Evolutionary conservation across 2,113 vertebrate genomes (phyloP).

Genomic region (Phaethon lepturus): DNA sequence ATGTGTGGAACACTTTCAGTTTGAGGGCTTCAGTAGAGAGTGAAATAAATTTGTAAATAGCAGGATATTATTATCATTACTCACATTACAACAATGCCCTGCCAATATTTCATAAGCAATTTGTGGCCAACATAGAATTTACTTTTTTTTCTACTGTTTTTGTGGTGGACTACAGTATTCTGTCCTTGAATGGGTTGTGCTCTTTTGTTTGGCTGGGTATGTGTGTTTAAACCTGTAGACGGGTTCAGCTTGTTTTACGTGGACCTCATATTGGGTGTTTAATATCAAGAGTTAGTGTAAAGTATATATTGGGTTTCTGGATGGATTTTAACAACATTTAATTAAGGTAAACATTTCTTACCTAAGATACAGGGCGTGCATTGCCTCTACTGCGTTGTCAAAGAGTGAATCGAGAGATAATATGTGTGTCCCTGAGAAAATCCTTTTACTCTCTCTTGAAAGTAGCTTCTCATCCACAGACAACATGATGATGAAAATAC

Average conservation of each 20-base stretch:
- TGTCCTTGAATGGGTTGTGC: background rate
- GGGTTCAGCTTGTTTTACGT: background rate
- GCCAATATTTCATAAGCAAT: background rate
- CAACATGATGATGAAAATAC: background rate
- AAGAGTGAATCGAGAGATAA: background rate
- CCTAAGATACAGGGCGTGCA: fast-evolving
- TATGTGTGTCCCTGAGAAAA: background rate
- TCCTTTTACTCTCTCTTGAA: background rate
- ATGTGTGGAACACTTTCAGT: background rate
- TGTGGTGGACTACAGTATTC: background rate
- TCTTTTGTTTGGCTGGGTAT: background rate
- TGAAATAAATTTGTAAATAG: background rate
- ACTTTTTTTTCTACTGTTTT: background rate
- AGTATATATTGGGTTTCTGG: background rate
- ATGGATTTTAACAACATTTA: background rate
- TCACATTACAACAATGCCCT: background rate
- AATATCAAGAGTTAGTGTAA: background rate
- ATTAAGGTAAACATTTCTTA: background rate
- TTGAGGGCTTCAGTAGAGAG: background rate
- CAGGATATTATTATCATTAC: fast-evolving
- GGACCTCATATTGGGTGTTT: background rate
- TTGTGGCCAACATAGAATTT: background rate
- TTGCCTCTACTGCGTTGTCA: background rate
- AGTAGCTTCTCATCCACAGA: background rate
- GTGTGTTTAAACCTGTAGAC: background rate